Percentiles rank a stretch among this genome's conserved stretches.
These are phyloP conservation scores for Teinopalpus imperialis DNA, from an alignment of 2,888 invertebrate genomes.

Conservation along the genomic window DNA sequence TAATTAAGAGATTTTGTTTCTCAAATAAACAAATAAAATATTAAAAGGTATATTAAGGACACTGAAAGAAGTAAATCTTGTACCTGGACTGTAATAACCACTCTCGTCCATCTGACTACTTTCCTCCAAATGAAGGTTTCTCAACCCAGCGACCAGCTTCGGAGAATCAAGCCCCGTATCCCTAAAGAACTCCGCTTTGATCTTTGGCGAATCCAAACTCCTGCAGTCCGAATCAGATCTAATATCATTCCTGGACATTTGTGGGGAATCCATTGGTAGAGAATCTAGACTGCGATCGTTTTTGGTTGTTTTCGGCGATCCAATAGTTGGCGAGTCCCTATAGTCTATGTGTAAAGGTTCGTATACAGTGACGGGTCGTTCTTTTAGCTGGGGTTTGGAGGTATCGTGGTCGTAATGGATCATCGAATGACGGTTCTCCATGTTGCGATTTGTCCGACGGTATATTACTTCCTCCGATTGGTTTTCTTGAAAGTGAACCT, in stretches of 20 bases:
- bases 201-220: conserved; percentile 69
- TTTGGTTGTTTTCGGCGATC: conserved; percentile 70
- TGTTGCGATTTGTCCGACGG: conserved; percentile 63
- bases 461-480: conserved; percentile 62
- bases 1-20: no score
- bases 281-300: conserved; percentile 71
- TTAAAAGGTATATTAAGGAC: no score
- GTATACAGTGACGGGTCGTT: conserved; percentile 70
- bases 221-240: conserved; percentile 68
- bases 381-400: conserved; percentile 64
- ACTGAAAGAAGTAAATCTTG: no score
- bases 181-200: conserved; percentile 66
- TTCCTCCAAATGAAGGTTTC: conserved; percentile 71
- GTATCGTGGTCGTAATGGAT: conserved; percentile 74
- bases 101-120: conserved; percentile 77
- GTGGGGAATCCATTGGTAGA: conserved; percentile 69
- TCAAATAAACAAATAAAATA: no score
- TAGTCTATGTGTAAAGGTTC: conserved; percentile 73
- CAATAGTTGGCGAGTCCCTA: conserved; percentile 64
- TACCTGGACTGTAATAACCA: conserved; percentile 75
- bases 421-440: conserved; percentile 76
- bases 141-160: conserved; percentile 63
- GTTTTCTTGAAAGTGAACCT: conserved; percentile 74
- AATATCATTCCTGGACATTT: conserved; percentile 64
- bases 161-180: conserved; percentile 67